A percentile compares a stretch with the other conserved stretches of the same genome.
These are phyloP conservation scores for Tipula unca DNA, from an alignment of 2,888 invertebrate species.

Conservation along the genomic window DNA sequence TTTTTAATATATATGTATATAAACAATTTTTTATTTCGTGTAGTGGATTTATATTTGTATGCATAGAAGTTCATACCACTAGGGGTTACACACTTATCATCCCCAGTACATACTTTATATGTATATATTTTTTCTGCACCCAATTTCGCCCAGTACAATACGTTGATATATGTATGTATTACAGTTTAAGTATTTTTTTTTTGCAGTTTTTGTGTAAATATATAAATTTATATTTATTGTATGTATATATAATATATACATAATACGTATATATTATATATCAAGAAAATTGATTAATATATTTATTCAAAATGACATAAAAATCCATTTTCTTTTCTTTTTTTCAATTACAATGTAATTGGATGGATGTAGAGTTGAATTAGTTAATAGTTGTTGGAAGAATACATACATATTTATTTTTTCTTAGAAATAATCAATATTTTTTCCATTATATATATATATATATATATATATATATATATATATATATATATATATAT, in stretches of 20 bases:
- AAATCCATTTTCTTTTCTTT: background rate
- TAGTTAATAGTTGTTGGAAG: slow-evolving; percentile 8
- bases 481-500: background rate
- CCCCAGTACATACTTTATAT: background rate
- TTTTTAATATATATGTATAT: background rate
- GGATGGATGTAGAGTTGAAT: slow-evolving; percentile 14
- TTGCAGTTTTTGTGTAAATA: background rate
- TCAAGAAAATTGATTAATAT: slow-evolving; percentile 8
- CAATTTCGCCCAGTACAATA: background rate
- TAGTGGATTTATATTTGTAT: background rate
- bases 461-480: background rate
- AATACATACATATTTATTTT: background rate
- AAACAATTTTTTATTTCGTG: background rate
- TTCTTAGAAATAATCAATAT: background rate
- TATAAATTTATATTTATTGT: background rate
- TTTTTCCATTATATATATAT: background rate
- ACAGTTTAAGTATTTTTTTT: background rate
- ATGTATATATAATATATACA: background rate
- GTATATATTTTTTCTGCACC: background rate
- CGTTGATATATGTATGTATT: background rate
- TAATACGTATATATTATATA: background rate
- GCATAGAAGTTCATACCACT: background rate
- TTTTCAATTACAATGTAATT: slow-evolving; percentile 9
- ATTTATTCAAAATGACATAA: slow-evolving; percentile 14
- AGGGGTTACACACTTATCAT: background rate